Base-by-base conservation (phyloP, 2,797 vertebrate genomes). In the Ambastaia sidthimunki region DNA sequence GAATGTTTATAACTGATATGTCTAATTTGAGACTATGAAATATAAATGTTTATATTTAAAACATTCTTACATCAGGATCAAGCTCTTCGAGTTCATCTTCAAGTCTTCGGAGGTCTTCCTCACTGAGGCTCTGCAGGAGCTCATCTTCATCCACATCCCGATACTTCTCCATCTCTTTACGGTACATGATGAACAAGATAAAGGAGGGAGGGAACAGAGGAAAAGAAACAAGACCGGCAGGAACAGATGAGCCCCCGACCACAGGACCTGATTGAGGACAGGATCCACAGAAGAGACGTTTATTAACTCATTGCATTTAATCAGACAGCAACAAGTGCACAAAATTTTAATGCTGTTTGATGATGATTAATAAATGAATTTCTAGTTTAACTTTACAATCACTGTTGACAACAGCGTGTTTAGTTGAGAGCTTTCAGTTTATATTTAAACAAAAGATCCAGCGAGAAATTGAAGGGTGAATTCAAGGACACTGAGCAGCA, bases 11-110 rank as follows among this genome's bases (percentile, higher is more conserved):
- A 28, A 4, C 28, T 28, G 28, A 28, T 4, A 28, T 37, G 11
- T 28, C 21, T 1, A 41, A 18, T n/a, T 41, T 55, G 52, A 57
- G 34, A 57, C 0, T 44, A 18, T 18, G 16, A 5, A 7, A 7
- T 60, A 71, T 16, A 18, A 19, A n/a, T 2, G 9, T 15, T 28
- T 25, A 50, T 25, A 9, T 16, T 54, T 31, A 4, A 11, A 59
- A 1, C 18, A 34, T n/a, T 48, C 37, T 95, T 88, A 98, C 97
- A 76, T 99, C 97, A 77, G 97, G 98, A 88, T 99, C 98, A 81
- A 99, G 92, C 89, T 99, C 98, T 84, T 98, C 95, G 83, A 99
- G 90, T 76, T 99, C 98, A 76, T 96, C 95, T 86, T 99, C 97
- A 84, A 99, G 89, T 50, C 96, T 94, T 87, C 91, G 92, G 74